Base-by-base conservation (phyloP, 1,140 invertebrate species). In the Lasioglossum albipes region DNA sequence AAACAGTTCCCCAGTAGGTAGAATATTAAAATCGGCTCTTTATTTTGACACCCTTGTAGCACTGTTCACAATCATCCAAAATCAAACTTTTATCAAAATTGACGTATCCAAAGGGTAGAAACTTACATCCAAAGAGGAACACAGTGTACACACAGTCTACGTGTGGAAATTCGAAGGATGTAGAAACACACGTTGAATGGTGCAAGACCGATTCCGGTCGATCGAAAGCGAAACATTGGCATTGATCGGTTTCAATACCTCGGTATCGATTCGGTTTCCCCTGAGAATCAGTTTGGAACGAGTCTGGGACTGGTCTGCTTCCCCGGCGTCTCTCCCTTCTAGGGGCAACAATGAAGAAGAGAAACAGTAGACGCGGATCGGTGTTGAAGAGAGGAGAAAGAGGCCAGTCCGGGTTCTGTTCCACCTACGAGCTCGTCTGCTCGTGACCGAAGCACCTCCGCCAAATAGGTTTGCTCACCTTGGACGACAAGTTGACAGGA, bases 401-500 rank as follows among this genome's bases (percentile, higher is more conserved):
- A 84, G 83, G 62, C 57, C 75, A 78, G 83, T 79, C 79, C 61
- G 64, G 66, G n/a, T 75, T 84, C 77, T 52, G 83, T 84, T 84
- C 79, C 79, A 88, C 83, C 84, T 85, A 86, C 75, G 75, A 82
- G 27, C 61, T 54, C 36, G 72, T 81, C 67, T 78, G 75, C 36
- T 70, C 74, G 74, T 77, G 78, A 85, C 67, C 67, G 79, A 82
- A 71, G 86, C 80, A 73, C 78, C 84, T 86, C 69, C 84, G 74
- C 72, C 76, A 85, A 87, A 87, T 88, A 82, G 83, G 78, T 84
- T 75, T 66, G 85, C 85, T 88, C 87, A 84, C 87, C 87, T 89
- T 89, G 87, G 81, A 84, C 81, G 81, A 87, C 79, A 87, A 88
- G 79, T 88, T 85, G 83, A 87, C 85, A 79, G 83, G 84, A 83